Evolutionary conservation across 1,140 invertebrate species (phyloP), one percentile per base, ranked within the genome.

Genomic region (Anoplophora glabripennis): DNA sequence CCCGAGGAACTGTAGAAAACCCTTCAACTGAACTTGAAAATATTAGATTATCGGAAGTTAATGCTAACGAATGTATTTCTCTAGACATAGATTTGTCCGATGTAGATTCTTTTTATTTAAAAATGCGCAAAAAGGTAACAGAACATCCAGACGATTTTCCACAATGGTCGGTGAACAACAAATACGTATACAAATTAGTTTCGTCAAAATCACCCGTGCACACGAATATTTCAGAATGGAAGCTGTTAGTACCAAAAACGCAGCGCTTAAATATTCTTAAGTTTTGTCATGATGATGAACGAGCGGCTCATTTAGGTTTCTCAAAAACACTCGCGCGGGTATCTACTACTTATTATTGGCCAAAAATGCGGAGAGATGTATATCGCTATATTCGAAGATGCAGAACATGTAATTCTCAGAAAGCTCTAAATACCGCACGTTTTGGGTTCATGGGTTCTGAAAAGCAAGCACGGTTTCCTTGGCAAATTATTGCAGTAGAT

Each of bases 401-500:
- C 46, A 34, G 51, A 36, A 52, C 21, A 15, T 66, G 64, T 55
- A 21, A 15, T 10, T 48, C 54, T 3, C 41, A 61, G 11, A 66
- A 66, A 15, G 12, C 28, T 10, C 28, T 38, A 5, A 61, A 61
- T 42, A 10, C 17, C 17, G 4, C 38, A 14, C 10, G 36, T n/a
- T 8, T 53, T 7, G 61, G 64, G 36, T 42, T 58, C 9, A 60
- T 63, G 61, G 57, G 64, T 11, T 44, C 35, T n/a, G 57, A 61
- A 42, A 60, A 61, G 28, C 45, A 49, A 12, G 45, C 57, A 12
- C 11, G 14, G 33, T 54, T 44, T 51, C 65, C 65, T 38, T 64
- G 47, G 47, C 51, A 75, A 58, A 21, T 59, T 0, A 61, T 71
- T 10, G 60, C 68, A 0, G 45, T 72, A 3, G 57, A 79, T 73